Evolutionary conservation across 1,140 invertebrate species (phyloP), one percentile per base, ranked within the genome.

Genomic region (Odontomachus brunneus): DNA sequence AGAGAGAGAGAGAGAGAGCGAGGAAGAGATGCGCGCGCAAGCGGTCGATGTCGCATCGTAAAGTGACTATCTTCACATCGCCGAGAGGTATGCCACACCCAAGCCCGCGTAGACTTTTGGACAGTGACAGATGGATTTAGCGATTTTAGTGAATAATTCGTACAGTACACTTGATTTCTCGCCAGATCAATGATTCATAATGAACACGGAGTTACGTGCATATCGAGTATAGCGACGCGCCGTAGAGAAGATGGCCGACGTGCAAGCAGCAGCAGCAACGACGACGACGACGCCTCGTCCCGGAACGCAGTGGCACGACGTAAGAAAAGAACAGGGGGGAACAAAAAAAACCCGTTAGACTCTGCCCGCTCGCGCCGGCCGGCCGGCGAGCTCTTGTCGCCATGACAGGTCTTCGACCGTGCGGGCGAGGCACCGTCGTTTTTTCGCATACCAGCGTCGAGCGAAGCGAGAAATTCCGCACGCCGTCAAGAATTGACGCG

Each of bases 21-120:
- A 26, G 4, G 26, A 14, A 44, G 53, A 80, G 22, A 72, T 93
- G 92, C 93, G 93, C 91, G 92, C 92, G 92, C 93, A 93, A 66
- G 78, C 90, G 92, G 80, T 94, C 92, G 89, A 94, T 94, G 86
- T 85, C 91, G 90, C 89, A 89, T 89, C 90, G 90, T 90, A 84
- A 91, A 90, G 84, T 89, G 89, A 86, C 82, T 69, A 53, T 82
- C 85, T 88, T 44, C 69, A 83, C 44, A 75, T 84, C 75, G 84
- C 66, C 72, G 66, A 87, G 86, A 74, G 74, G 72, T 55, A 85
- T 44, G 91, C 91, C 92, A 93, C 92, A 91, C 92, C 92, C 92
- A 90, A 82, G 66, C 81, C 74, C 80, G 29, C 80, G 71, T 44
- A 63, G n/a, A 15, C 5, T 38, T 22, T 62, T n/a, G n/a, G n/a